Evolutionary conservation across 2,888 invertebrate genomes (phyloP), one percentile per base, ranked within the genome.

Genomic region (Altica lythri): DNA sequence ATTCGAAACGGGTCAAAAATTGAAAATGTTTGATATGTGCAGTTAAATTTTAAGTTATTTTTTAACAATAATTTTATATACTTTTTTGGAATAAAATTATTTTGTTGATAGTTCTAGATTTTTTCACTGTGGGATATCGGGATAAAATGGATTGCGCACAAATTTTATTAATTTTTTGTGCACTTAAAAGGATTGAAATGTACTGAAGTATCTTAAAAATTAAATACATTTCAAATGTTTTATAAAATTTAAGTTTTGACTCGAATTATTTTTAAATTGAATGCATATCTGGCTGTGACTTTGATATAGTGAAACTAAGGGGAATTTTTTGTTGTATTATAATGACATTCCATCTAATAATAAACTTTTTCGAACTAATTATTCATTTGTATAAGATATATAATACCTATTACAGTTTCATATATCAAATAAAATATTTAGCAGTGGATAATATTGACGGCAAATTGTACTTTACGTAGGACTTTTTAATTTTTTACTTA

Each of bases 1-100:
- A 19, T 19, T 35, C 19, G 19, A 38, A 4, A 19, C 19, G 19
- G 19, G 38, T 38, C 38, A 19, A 38, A 19, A 35, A 40, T 32
- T 29, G 22, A 45, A 40, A 34, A 13, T 32, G 19, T 38, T 29
- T 42, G 53, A 49, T 55, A 55, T 56, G 60, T 55, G 59, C 46
- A 42, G 16, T 50, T 46, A 60, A 62, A 63, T 58, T 61, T 62
- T 54, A 59, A 59, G 57, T 67, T 67, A 58, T 61, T 61, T 61
- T 62, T 55, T 60, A 60, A 45, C 34, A 22, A 34, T 45, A 58
- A 62, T 60, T 62, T 58, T 60, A 58, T 60, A 61, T 55, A 57
- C 58, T 57, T 61, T 58, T 64, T 66, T 64, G 65, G 64, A 66
- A 67, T 65, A 66, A 68, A 68, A 65, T 65, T 65, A 65, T 65